Evolutionary conservation across 2,113 vertebrate genomes (phyloP), one percentile per base, ranked within the genome.

Genomic region (Equus quagga): DNA sequence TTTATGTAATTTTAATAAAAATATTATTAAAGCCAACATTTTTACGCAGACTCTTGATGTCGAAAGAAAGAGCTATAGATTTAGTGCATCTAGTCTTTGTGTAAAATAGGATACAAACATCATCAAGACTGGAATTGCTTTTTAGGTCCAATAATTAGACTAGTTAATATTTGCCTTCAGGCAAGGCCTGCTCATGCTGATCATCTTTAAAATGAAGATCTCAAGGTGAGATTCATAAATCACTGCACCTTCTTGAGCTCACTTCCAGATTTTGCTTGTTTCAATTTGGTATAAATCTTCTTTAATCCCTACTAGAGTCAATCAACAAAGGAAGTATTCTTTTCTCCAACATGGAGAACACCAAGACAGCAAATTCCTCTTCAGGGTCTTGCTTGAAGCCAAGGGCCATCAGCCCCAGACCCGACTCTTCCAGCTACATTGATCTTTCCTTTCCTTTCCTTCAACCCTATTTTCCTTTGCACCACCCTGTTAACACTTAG

Each of bases 1-100:
- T 19, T 73, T 41, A 80, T 41, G 41, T 18, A 73, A 89, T 18
- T 80, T n/a, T 51, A 94, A 84, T 67, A 87, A 87, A 94, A 96
- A 91, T 67, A 46, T 72, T 79, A 76, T 65, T 92, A 75, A 89
- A 80, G 60, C 24, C 46, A 69, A 56, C 31, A n/a, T 87, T 73
- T 17, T 82, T 60, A 73, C 21, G 6, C 11, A 88, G 76, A 75
- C 28, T 80, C 62, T 46, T 49, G 36, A 82, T 6, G 11, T 1
- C 11, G 12, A 76, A 82, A 67, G 5, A 18, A 62, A 23, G 11
- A 33, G 54, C n/a, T 49, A 33, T 41, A 10, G 31, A 9, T 78
- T 62, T 24, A 62, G 15, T 36, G 51, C 41, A 46, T 10, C 44
- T 62, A 49, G 6, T 56, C n/a, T 78, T 58, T 41, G 24, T 41